Evolutionary conservation across 2,797 vertebrate genomes (phyloP).

Genomic region (Etheostoma perlongum): DNA sequence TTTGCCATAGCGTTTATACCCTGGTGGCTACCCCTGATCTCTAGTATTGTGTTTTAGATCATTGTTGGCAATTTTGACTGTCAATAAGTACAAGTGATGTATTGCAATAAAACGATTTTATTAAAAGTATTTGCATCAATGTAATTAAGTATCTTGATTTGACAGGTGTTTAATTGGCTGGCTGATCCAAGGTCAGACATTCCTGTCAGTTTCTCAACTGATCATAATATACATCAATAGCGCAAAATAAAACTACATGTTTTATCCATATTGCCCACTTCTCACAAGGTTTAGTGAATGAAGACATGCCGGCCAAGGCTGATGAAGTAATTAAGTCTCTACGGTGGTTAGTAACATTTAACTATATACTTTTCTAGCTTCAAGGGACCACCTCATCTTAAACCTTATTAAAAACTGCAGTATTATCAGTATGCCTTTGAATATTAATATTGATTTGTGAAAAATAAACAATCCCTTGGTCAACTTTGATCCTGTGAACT

Average conservation of each 20-base stretch:
- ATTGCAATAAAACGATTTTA: too few relatives aligned
- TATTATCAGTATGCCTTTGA: constrained; percentile 19
- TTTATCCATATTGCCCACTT: too few relatives aligned
- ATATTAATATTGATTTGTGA: constrained; percentile 4
- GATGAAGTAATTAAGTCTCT: not conserved
- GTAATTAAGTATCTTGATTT: too few relatives aligned
- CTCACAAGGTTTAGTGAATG: not conserved
- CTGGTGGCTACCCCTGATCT: not conserved
- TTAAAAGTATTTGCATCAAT: not conserved
- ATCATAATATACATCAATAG: not conserved
- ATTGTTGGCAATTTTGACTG: not conserved
- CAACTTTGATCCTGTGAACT: constrained; percentile 10
- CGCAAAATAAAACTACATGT: too few relatives aligned
- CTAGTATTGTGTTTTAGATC: too few relatives aligned
- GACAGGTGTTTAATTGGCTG: too few relatives aligned
- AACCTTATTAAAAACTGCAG: not conserved
- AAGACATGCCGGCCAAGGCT: not conserved
- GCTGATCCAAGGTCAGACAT: not conserved
- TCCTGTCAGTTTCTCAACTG: not conserved
- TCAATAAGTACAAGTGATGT: not conserved
- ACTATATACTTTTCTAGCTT: not conserved
- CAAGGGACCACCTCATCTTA: not conserved
- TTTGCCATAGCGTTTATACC: not conserved
- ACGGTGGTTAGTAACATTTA: not conserved
- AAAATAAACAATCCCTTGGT: constrained; percentile 6